Percentiles rank a stretch among this genome's conserved stretches.
phyloP scores from a whole-genome alignment of 1,140 invertebrate genomes.

The Bathynomus jamesi region DNA sequence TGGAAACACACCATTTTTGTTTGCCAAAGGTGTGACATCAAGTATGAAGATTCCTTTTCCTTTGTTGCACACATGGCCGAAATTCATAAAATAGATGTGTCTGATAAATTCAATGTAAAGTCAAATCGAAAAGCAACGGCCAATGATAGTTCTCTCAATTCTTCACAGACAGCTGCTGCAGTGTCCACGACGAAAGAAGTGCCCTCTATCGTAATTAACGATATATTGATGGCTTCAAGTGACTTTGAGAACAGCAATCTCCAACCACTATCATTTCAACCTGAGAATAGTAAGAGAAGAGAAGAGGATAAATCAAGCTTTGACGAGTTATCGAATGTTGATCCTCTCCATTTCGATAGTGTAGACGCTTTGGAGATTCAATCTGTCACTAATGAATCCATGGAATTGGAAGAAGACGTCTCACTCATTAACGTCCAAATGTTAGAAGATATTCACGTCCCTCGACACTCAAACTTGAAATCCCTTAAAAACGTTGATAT shows the following conservation, averaged over 20 bases:
- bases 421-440: not conserved
- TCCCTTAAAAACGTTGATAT: too few species aligned
- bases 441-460: not conserved
- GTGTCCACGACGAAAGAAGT: not conserved
- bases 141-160: not conserved
- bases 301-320: not conserved
- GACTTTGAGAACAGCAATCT: not conserved
- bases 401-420: not conserved
- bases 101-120: constrained; percentile 19
- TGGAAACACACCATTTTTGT: constrained; percentile 28
- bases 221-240: not conserved
- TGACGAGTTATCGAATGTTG: not conserved
- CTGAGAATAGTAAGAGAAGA: not conserved
- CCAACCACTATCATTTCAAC: not conserved
- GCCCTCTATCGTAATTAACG: not conserved
- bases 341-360: not conserved
- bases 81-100: constrained; percentile 15
- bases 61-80: constrained; percentile 17
- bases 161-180: not conserved
- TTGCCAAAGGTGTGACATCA: constrained; percentile 21
- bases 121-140: not conserved
- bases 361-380: not conserved
- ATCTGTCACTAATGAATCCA: not conserved
- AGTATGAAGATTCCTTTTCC: constrained; percentile 5
- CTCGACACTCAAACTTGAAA: too few species aligned